These are phyloP conservation scores for Acrocephalus scirpaceus DNA, from an alignment of 2,797 vertebrate species.

Conservation along the genomic window DNA sequence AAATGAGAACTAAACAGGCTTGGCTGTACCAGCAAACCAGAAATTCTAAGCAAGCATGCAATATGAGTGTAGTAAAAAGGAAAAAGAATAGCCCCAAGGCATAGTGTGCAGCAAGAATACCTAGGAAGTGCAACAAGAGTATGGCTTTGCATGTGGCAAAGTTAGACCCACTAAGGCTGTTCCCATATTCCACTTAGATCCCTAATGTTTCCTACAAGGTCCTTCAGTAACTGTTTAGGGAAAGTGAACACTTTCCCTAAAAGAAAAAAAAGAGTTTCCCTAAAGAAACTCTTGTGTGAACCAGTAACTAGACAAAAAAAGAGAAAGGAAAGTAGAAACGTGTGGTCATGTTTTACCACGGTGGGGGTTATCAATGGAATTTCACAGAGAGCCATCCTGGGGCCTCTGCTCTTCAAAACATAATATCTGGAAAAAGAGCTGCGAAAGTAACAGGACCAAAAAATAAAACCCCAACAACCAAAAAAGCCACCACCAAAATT, in stretches of 20 bases:
- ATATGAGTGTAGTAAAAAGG: background rate
- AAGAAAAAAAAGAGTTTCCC: no score
- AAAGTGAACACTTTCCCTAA: background rate
- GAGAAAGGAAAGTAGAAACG: background rate
- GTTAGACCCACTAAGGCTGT: background rate
- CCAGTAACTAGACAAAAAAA: background rate
- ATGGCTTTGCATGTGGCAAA: background rate
- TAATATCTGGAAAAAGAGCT: background rate
- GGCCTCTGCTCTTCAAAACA: background rate
- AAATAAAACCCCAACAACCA: background rate
- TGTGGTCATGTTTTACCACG: background rate
- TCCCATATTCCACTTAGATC: background rate
- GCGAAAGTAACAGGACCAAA: background rate
- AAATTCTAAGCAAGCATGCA: background rate
- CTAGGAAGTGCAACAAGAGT: background rate
- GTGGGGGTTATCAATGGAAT: background rate
- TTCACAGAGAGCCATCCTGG: background rate
- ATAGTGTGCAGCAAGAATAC: background rate
- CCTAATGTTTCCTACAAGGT: background rate
- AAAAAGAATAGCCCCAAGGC: background rate
- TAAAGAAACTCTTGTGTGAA: background rate
- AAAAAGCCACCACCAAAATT: background rate
- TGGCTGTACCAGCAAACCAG: background rate
- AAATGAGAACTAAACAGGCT: background rate
- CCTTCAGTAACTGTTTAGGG: background rate